Evolutionary conservation across 2,113 vertebrate species (phyloP).

Genomic region (Condylura cristata): DNA sequence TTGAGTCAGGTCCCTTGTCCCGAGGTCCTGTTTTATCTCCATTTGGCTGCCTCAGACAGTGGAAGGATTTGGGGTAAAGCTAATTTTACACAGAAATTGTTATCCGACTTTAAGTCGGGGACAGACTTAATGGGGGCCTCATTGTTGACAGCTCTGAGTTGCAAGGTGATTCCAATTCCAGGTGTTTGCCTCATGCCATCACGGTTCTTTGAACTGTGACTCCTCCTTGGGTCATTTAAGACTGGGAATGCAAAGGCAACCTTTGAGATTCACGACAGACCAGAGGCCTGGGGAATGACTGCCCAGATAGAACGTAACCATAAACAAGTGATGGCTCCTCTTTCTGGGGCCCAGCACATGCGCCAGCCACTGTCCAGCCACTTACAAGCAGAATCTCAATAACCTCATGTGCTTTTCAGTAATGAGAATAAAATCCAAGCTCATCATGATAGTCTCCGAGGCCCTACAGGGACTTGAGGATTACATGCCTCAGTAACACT

Average conservation of each 20-base stretch:
- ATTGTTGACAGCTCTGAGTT: accelerated
- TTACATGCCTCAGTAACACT: accelerated
- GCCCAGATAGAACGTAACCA: background rate
- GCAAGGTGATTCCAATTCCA: background rate
- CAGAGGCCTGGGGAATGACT: background rate
- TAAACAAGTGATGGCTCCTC: background rate
- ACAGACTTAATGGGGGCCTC: background rate
- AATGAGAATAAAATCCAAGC: background rate
- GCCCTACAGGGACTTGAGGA: background rate
- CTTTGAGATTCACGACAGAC: background rate
- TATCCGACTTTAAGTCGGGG: background rate
- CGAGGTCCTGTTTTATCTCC: background rate
- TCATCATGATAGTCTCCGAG: background rate
- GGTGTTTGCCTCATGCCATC: background rate
- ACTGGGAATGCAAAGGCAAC: background rate
- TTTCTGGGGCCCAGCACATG: accelerated
- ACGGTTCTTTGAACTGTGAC: background rate
- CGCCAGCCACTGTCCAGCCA: background rate
- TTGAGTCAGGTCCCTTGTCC: background rate
- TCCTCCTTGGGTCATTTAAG: background rate
- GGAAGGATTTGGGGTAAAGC: background rate
- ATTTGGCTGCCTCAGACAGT: background rate
- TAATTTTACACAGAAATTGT: background rate
- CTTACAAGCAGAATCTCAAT: background rate
- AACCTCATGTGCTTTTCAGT: background rate